phyloP scores from a whole-genome alignment of 1,140 invertebrate species.

The Meloidogyne exigua region DNA sequence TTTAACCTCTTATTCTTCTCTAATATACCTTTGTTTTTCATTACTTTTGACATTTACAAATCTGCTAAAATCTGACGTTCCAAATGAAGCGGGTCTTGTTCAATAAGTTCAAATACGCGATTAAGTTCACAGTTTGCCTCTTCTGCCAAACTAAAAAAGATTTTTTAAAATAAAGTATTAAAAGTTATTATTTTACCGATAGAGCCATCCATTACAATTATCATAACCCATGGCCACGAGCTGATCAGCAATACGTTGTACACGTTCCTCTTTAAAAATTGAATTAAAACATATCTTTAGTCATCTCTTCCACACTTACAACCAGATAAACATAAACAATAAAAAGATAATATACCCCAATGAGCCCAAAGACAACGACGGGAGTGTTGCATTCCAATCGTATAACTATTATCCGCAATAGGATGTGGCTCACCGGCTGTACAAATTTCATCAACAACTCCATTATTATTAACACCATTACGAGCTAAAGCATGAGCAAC shows the following conservation, averaged over 20 bases:
- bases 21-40: too few relatives aligned
- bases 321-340: not conserved
- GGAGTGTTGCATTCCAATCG: not conserved
- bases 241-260: conserved; percentile 32
- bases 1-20: not conserved
- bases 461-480: too few relatives aligned
- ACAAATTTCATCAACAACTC: conserved; percentile 13
- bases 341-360: conserved; percentile 1
- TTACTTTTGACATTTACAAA: not conserved
- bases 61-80: conserved; percentile 17
- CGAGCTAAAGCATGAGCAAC: not conserved
- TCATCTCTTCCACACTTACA: too few relatives aligned
- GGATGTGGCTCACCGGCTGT: conserved; percentile 17
- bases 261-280: conserved; percentile 27
- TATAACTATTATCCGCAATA: not conserved
- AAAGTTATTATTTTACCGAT: conserved; percentile 11
- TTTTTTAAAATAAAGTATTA: not conserved
- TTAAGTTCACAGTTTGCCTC: conserved; percentile 28
- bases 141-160: conserved; percentile 22
- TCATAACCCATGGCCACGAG: conserved; percentile 45
- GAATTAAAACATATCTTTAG: not conserved
- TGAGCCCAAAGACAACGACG: conserved; percentile 15
- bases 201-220: conserved; percentile 49
- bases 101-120: conserved; percentile 28
- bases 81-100: conserved; percentile 29